Percentiles rank a stretch among this genome's conserved stretches.
phyloP scores from a whole-genome alignment of 2,797 vertebrate species.

The Sebastes nivosus region DNA sequence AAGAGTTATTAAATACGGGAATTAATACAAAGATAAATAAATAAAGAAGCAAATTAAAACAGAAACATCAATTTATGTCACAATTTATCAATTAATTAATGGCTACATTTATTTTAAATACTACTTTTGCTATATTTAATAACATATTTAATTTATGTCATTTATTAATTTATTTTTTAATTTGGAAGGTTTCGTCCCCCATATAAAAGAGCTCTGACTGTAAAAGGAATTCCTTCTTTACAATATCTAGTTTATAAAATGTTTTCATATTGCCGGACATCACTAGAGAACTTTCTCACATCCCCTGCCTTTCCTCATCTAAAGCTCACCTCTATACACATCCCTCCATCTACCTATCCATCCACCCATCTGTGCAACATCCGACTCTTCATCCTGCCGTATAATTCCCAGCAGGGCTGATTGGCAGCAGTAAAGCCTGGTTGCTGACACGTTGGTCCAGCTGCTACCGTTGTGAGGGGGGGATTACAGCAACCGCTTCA shows the following conservation, averaged over 20 bases:
- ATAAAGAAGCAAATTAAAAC: too few relatives aligned
- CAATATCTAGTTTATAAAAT: not conserved
- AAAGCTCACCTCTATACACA: not conserved
- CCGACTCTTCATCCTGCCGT: not conserved
- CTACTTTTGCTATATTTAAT: too few relatives aligned
- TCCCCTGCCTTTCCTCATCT: not conserved
- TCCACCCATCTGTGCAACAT: not conserved
- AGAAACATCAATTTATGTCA: too few relatives aligned
- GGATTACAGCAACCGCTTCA: conserved; percentile 62
- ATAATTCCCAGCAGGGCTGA: conserved; percentile 43
- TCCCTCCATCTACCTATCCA: not conserved
- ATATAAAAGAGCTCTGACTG: too few relatives aligned
- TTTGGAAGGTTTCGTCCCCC: too few relatives aligned
- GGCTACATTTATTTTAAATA: too few relatives aligned
- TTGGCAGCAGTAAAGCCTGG: conserved; percentile 51
- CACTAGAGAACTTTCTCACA: not conserved
- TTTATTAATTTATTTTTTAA: too few relatives aligned
- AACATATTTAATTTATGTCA: too few relatives aligned
- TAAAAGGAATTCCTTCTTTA: not conserved
- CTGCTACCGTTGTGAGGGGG: conserved; percentile 53
- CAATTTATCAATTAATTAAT: too few relatives aligned
- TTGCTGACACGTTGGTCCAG: conserved; percentile 60
- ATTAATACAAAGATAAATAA: too few relatives aligned
- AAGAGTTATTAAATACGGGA: too few relatives aligned
- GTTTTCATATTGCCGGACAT: not conserved